These are phyloP conservation scores for Holothuria scabra DNA, from an alignment of 53 echinoderm and acorn worm species.

Conservation along the genomic window DNA sequence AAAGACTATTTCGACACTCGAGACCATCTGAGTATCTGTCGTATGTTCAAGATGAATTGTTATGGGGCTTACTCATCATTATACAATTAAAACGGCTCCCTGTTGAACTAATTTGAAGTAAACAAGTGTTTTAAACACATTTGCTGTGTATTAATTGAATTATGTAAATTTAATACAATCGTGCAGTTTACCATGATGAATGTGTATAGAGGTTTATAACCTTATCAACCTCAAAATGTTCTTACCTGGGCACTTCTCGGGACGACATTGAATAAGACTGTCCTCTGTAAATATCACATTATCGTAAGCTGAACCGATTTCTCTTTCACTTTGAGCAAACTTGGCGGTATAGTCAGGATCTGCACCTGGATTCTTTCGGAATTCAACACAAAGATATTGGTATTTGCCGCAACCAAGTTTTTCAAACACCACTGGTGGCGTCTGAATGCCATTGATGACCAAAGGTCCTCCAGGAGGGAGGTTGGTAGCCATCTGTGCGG, in stretches of 20 bases:
- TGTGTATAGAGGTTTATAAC: too few relatives aligned
- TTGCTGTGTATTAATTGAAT: too few relatives aligned
- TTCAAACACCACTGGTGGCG: conserved; percentile 30
- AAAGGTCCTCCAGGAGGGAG: conserved; percentile 30
- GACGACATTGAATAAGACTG: conserved; percentile 28
- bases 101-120: too few relatives aligned
- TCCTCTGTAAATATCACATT: conserved; percentile 8
- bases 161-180: too few relatives aligned
- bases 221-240: too few relatives aligned
- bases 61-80: too few relatives aligned
- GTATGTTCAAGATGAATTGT: too few relatives aligned
- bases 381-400: conserved; percentile 45
- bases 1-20: too few relatives aligned
- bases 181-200: too few relatives aligned
- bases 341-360: conserved; percentile 42
- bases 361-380: not conserved
- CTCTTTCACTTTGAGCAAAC: conserved; percentile 18
- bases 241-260: conserved; percentile 41
- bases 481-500: not conserved
- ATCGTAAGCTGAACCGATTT: conserved; percentile 39
- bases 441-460: conserved; percentile 33
- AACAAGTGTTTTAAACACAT: too few relatives aligned
- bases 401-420: conserved; percentile 31
- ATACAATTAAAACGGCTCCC: too few relatives aligned
- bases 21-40: too few relatives aligned